Base-by-base conservation (phyloP, 2,888 invertebrate species). In the Drosophila lacicola region DNA sequence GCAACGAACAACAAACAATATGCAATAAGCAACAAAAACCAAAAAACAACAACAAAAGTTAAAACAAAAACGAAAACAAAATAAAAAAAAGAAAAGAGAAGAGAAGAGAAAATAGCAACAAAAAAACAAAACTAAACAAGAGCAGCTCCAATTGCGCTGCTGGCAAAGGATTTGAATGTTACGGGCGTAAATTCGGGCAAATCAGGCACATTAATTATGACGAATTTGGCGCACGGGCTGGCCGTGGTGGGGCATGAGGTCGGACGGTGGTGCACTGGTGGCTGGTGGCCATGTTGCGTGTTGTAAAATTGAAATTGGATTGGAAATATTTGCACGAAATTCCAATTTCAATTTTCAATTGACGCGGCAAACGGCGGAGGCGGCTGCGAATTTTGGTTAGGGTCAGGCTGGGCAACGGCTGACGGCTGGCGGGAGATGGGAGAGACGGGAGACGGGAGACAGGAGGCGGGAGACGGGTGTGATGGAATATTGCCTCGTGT, bases 151-250 rank as follows among this genome's bases (percentile, higher is more conserved):
- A 71, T 65, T 80, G 68, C 77, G 37, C 36, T 62, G 61, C 57
- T 47, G 46, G 9, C 37, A 21, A 3, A 41, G 47, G 61, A 56
- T 76, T 72, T 49, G 56, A 65, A 71, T 77, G 61, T 74, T 71
- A 37, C 50, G 67, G 39, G 49, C 44, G 55, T 45, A 55, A 68
- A 49, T 67, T 37, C 50, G 33, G 73, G 42, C 70, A 85, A 82
- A 84, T 88, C 85, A 76, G 70, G 70, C 73, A 78, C 82, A 88
- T 82, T 82, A 82, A 82, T 82, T 88, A 82, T 82, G 88, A 76
- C 68, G 61, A 82, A 82, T 78, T 62, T 56, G 34, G 39, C 29
- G 21, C 33, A 51, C 34, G 36, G 34, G 33, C 42, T 44, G 34
- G 17, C 4, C 14, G 25, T 5, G 39, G 19, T 6, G 17, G 42